Conservation (phyloP, 2,888 invertebrate species). For the Drosophila seclusa region DNA sequence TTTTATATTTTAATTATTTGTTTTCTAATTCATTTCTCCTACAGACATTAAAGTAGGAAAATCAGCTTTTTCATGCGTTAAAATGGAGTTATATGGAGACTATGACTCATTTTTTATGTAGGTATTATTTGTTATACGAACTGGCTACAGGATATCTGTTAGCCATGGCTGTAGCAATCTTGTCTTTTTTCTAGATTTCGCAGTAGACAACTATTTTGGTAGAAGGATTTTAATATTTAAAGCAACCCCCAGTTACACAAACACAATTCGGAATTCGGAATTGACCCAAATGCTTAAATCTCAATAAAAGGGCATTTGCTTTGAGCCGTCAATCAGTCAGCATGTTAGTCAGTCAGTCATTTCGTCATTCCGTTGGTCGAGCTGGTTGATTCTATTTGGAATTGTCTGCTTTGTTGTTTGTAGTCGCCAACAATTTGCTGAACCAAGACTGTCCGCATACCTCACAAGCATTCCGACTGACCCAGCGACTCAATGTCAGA, state of each 20-base stretch:
- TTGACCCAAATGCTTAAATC: constrained; percentile 76
- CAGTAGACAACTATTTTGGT: constrained; percentile 33
- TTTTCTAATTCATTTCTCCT: not conserved
- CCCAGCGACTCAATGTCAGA: not conserved
- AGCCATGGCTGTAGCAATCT: not conserved
- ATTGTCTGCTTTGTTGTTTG: constrained; percentile 40
- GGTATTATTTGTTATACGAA: not conserved
- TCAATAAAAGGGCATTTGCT: constrained; percentile 70
- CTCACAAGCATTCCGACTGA: constrained; percentile 10
- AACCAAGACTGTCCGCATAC: constrained; percentile 46
- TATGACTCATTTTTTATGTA: too few relatives aligned
- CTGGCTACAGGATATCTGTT: not conserved
- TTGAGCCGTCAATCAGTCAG: constrained; percentile 67
- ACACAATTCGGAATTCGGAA: constrained; percentile 75
- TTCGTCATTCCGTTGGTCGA: constrained; percentile 18
- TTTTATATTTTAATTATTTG: not conserved
- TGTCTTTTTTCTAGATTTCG: not conserved
- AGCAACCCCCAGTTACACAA: constrained; percentile 53
- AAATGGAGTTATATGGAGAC: too few relatives aligned
- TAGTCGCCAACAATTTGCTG: constrained; percentile 55
- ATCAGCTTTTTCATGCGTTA: accelerated
- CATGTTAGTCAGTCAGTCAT: constrained; percentile 38
- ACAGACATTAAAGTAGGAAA: not conserved
- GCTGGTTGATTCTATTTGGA: constrained; percentile 42
- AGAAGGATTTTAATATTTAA: constrained; percentile 69